Percentiles rank a stretch among this genome's conserved stretches.
These are phyloP conservation scores for Myotis brandtii DNA, from an alignment of 2,113 vertebrate genomes.

Conservation along the genomic window DNA sequence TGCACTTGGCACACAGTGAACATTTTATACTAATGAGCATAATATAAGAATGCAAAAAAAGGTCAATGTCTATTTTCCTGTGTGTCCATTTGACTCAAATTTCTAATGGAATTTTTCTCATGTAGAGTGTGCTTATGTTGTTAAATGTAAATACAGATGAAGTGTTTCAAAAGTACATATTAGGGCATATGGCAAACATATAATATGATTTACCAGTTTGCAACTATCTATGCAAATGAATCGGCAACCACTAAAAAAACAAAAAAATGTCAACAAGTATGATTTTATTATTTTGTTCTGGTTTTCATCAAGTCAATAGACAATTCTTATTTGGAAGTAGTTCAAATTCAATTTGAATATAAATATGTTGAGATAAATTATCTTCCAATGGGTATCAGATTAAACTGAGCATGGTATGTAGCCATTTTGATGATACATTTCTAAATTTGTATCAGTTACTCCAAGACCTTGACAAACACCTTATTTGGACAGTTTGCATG, in stretches of 20 bases:
- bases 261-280: not conserved
- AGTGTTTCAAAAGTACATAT: not conserved
- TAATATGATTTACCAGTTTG: not conserved
- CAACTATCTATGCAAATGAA: not conserved
- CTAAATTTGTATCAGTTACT: not conserved
- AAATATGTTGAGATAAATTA: not conserved
- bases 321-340: not conserved
- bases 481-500: not conserved
- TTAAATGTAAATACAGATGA: not conserved
- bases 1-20: not conserved
- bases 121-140: not conserved
- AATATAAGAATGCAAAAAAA: not conserved
- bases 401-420: not conserved
- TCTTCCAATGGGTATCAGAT: not conserved
- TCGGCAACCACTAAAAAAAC: not conserved
- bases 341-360: conserved; percentile 4
- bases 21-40: not conserved
- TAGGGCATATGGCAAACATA: not conserved
- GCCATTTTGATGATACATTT: not conserved
- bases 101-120: not conserved
- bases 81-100: not conserved
- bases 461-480: not conserved
- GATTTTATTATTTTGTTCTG: conserved; percentile 18
- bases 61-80: not conserved
- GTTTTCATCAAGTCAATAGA: not conserved